Percentiles rank a stretch among this genome's conserved stretches.
phyloP scores from a whole-genome alignment of 2,113 vertebrate species.

The Ondatra zibethicus region DNA sequence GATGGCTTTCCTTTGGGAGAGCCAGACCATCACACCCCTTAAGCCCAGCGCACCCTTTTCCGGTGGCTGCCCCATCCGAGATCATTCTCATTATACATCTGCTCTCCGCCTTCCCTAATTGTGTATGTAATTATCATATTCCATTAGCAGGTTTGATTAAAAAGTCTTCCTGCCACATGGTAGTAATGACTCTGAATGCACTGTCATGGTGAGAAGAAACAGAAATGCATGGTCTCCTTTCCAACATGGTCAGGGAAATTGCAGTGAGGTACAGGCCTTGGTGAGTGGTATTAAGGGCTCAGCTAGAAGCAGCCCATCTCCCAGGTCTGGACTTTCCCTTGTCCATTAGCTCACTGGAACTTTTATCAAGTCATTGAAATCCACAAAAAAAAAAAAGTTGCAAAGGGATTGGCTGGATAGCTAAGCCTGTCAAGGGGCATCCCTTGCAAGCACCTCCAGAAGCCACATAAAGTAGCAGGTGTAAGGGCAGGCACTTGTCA shows the following conservation, averaged over 20 bases:
- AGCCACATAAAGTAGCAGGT: background rate
- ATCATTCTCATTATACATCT: conserved; percentile 4
- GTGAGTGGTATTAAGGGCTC: background rate
- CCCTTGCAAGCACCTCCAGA: background rate
- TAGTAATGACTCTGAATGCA: conserved; percentile 60
- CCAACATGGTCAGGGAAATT: background rate
- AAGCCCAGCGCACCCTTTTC: background rate
- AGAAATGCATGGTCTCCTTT: background rate
- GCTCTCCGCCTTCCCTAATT: conserved; percentile 52
- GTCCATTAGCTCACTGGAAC: background rate
- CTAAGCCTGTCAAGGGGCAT: background rate
- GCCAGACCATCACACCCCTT: background rate
- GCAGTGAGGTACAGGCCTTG: background rate
- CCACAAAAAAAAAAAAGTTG: background rate
- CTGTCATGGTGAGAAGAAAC: conserved; percentile 32
- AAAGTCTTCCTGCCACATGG: conserved; percentile 25
- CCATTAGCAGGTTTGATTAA: conserved; percentile 69
- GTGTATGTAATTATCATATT: conserved; percentile 50
- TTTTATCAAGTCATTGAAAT: background rate
- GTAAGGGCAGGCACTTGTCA: background rate
- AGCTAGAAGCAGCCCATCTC: background rate
- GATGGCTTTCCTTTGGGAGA: background rate
- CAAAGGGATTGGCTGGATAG: background rate
- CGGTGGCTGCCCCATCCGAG: background rate
- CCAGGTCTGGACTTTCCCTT: background rate